Conservation (phyloP, 2,888 invertebrate species). For the Zygaena filipendulae region DNA sequence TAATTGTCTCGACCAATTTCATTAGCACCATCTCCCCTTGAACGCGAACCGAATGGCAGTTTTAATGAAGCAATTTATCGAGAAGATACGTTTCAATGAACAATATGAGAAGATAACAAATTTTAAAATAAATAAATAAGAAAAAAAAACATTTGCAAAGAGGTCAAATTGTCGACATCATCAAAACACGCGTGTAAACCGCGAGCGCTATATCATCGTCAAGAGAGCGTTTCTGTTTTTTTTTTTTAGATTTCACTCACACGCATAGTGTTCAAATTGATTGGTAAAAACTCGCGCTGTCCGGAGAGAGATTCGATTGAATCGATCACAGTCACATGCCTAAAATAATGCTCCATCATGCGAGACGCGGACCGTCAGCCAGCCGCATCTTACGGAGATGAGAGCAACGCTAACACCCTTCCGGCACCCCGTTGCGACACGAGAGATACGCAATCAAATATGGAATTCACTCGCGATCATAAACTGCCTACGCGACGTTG, state of each 20-base stretch:
- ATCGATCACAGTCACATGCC: conserved; percentile 63
- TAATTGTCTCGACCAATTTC: conserved; percentile 36
- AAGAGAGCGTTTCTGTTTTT: too few relatives aligned
- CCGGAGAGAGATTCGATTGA: conserved; percentile 49
- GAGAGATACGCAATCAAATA: conserved; percentile 37
- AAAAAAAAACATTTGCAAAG: too few relatives aligned
- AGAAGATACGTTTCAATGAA: too few relatives aligned
- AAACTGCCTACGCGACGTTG: conserved; percentile 21
- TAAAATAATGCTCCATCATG: conserved; percentile 53
- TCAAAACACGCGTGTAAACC: conserved; percentile 35
- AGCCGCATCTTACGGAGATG: conserved; percentile 38
- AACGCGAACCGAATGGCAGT: too few relatives aligned
- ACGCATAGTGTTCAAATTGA: conserved; percentile 16
- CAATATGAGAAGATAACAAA: too few relatives aligned
- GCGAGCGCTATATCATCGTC: conserved; percentile 48
- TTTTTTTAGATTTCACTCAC: not conserved
- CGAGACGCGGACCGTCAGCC: conserved; percentile 29
- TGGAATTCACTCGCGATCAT: conserved; percentile 27
- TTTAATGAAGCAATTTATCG: too few relatives aligned
- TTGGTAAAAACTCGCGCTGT: conserved; percentile 47
- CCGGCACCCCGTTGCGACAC: conserved; percentile 36
- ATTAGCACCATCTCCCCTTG: too few relatives aligned
- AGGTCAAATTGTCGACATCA: conserved; percentile 35
- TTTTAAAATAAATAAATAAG: too few relatives aligned
- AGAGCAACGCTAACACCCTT: conserved; percentile 34